Percentiles rank a stretch among this genome's conserved stretches.
Evolutionary conservation across 2,797 vertebrate species (phyloP).

Genomic region (Acanthopagrus latus): DNA sequence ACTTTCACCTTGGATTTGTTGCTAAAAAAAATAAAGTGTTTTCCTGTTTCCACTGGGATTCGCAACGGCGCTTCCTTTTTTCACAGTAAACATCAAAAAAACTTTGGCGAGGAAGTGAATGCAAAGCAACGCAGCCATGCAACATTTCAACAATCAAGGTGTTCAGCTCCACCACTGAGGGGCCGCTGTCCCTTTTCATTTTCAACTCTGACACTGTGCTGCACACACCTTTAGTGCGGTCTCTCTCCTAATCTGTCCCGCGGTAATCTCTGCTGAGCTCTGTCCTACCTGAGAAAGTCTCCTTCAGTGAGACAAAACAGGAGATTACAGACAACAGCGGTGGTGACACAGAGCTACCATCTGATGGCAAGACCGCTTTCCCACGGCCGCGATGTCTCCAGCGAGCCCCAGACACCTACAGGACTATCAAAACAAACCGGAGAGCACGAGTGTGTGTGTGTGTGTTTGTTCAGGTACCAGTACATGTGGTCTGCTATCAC

Average conservation of each 20-base stretch:
- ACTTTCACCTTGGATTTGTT: not conserved
- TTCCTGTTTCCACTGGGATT: not conserved
- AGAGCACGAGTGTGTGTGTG: slow-evolving; percentile 46
- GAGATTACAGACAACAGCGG: slow-evolving; percentile 75
- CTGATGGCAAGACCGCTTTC: slow-evolving; percentile 78
- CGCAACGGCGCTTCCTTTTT: not conserved
- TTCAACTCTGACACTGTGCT: not conserved
- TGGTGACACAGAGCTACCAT: slow-evolving; percentile 71
- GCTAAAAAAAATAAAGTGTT: not conserved
- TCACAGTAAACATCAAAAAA: not conserved
- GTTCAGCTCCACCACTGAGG: not conserved
- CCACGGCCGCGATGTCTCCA: slow-evolving; percentile 80
- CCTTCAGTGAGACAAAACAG: slow-evolving; percentile 83
- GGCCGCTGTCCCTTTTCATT: slow-evolving; percentile 1
- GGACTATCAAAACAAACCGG: slow-evolving; percentile 77
- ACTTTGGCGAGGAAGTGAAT: not conserved
- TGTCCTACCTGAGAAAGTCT: slow-evolving; percentile 70
- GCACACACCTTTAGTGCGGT: slow-evolving; percentile 15
- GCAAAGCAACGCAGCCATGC: not conserved
- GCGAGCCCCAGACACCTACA: slow-evolving; percentile 68
- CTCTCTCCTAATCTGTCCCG: slow-evolving; percentile 41
- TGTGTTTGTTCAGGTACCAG: slow-evolving; percentile 23
- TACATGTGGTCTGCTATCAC: slow-evolving; percentile 53
- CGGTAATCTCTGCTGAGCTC: slow-evolving; percentile 51
- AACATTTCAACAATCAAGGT: not conserved